Conservation (phyloP, 2,888 invertebrate species). For the Micoletzkya japonica region DNA sequence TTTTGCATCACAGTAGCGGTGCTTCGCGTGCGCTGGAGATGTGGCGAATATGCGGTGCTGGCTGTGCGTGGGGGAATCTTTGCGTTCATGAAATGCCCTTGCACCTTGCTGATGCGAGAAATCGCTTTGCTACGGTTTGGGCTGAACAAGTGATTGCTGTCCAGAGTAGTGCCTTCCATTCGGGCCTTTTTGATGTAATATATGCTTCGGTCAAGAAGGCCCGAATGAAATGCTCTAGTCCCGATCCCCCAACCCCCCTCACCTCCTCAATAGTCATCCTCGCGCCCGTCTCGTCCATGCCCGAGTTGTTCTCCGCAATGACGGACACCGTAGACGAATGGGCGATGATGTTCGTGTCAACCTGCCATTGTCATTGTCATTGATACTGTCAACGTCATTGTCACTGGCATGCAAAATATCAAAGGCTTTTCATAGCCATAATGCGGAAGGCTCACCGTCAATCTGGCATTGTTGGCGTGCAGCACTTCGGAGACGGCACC, state of each 20-base stretch:
- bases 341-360: slow-evolving; percentile 35
- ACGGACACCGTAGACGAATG: slow-evolving; percentile 46
- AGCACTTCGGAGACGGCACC: slow-evolving; percentile 46
- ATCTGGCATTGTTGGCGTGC: slow-evolving; percentile 44
- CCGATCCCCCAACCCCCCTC: slow-evolving; percentile 34
- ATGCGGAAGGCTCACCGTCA: slow-evolving; percentile 46
- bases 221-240: no score
- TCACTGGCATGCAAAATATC: background rate
- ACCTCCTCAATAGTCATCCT: slow-evolving; percentile 44
- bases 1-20: no score
- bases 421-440: background rate
- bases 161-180: no score
- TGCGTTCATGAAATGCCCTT: no score
- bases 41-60: no score
- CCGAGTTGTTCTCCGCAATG: slow-evolving; percentile 54
- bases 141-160: no score
- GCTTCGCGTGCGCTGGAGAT: no score
- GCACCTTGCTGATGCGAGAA: no score
- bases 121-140: no score
- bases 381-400: background rate
- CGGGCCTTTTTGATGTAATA: no score
- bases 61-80: no score
- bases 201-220: no score
- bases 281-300: slow-evolving; percentile 55
- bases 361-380: background rate